A percentile compares a stretch with the other conserved stretches of the same genome.
These are phyloP conservation scores for Temnothorax ravouxi DNA, from an alignment of 2,888 invertebrate genomes.

Conservation along the genomic window DNA sequence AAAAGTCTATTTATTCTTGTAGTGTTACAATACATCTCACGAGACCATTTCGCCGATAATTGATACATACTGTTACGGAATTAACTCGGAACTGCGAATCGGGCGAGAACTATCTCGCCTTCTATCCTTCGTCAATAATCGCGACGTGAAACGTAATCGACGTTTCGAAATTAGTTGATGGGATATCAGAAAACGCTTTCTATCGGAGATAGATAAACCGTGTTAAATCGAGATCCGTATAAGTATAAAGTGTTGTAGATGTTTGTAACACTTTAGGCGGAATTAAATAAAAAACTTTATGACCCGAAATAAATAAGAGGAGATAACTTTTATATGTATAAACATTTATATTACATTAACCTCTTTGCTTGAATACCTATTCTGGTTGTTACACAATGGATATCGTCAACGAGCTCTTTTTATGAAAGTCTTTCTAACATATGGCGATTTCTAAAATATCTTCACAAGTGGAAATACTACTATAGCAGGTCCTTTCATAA, in stretches of 20 bases:
- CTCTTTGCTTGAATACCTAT: not conserved
- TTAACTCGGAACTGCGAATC: not conserved
- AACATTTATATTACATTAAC: not conserved
- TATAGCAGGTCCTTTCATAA: not conserved
- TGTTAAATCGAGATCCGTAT: not conserved
- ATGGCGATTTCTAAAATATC: not conserved
- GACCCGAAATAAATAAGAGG: not conserved
- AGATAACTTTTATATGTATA: not conserved
- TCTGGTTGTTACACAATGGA: not conserved
- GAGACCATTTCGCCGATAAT: conserved; percentile 36
- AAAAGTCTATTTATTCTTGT: conserved; percentile 25
- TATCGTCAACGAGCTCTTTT: not conserved
- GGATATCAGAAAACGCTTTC: conserved; percentile 35
- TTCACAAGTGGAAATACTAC: not conserved
- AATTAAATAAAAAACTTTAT: not conserved
- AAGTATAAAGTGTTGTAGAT: not conserved
- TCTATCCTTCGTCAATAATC: not conserved
- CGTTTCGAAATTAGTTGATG: conserved; percentile 43
- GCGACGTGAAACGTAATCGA: conserved; percentile 26
- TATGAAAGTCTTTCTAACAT: not conserved
- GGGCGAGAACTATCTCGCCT: not conserved
- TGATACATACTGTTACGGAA: conserved; percentile 43
- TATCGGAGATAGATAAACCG: conserved; percentile 1
- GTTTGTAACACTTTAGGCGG: not conserved
- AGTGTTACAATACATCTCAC: conserved; percentile 18